Conservation (phyloP, 2,113 vertebrate species). For the Heterotis niloticus region DNA sequence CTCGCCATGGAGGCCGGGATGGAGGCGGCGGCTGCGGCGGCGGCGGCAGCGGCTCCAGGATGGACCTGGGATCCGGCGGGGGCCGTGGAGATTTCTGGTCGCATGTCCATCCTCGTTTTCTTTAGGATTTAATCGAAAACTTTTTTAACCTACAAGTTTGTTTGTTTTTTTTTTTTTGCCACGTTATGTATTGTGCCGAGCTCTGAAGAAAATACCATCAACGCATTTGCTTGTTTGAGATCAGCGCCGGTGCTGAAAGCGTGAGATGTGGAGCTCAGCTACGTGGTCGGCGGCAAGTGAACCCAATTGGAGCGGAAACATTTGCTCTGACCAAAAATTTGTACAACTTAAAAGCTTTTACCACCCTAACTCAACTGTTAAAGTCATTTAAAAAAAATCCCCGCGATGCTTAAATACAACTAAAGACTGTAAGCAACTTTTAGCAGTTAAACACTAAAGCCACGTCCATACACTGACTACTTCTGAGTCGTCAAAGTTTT, state of each 20-base stretch:
- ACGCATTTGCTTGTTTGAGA: slow-evolving; percentile 2
- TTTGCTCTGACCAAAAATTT: too few species aligned
- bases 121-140: neutral
- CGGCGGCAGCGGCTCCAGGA: slow-evolving; percentile 59
- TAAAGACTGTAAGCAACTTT: neutral
- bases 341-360: too few species aligned
- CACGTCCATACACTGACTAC: slow-evolving; percentile 14
- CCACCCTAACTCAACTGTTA: too few species aligned
- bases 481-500: slow-evolving; percentile 27
- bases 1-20: slow-evolving; percentile 87
- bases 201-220: slow-evolving; percentile 14
- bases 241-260: neutral
- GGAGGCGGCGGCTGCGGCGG: slow-evolving; percentile 64
- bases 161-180: too few species aligned
- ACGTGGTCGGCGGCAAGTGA: slow-evolving; percentile 10
- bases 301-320: slow-evolving; percentile 4
- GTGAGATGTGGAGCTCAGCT: neutral
- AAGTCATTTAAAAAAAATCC: neutral
- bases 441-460: neutral
- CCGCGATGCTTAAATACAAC: neutral
- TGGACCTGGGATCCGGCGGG: slow-evolving; percentile 74
- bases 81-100: slow-evolving; percentile 74
- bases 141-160: neutral
- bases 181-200: neutral
- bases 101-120: slow-evolving; percentile 77